Evolutionary conservation across 2,113 vertebrate species (phyloP), one percentile per base, ranked within the genome.

Genomic region (Percopsis transmontana): DNA sequence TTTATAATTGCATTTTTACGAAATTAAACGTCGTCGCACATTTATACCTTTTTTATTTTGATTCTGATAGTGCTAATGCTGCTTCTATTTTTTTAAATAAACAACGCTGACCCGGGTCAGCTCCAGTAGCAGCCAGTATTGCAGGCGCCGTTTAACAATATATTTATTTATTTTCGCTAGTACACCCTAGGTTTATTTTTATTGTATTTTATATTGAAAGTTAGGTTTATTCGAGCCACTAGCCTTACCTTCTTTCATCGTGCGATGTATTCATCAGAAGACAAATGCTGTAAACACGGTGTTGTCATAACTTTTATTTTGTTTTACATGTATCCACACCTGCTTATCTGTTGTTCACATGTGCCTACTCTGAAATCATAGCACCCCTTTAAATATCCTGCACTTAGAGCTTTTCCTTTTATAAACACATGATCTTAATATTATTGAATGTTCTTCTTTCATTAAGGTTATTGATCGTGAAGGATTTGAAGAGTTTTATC

Each of bases 401-500:
- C 70, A 74, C 76, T 72, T 58, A 77, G 90, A 90, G 92, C 91
- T 93, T 94, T 87, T 92, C 90, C 90, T 90, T 90, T 93, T 66
- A 64, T 91, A 95, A 94, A 91, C 90, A 90, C 91, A 94, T 95
- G 92, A 96, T 92, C 94, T 95, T 96, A 96, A 96, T 96, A 95
- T 94, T 95, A 96, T 95, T 97, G 93, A 97, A 97, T 98, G 95
- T 97, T 97, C 94, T 98, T 97, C 96, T 97, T 97, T 95, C 94
- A 96, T 96, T 95, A 97, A 97, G 95, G 95, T 96, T 95, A 97
- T 95, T 97, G 94, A 94, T 95, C 95, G 94, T 94, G 96, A 97
- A 96, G 95, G 95, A 95, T 95, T 95, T 94, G 95, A 97, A 97
- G 96, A 97, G 94, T 97, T 96, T 95, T 96, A 95, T 95, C 94